Conservation (phyloP, 2,888 invertebrate species). For the Steromphala cineraria region DNA sequence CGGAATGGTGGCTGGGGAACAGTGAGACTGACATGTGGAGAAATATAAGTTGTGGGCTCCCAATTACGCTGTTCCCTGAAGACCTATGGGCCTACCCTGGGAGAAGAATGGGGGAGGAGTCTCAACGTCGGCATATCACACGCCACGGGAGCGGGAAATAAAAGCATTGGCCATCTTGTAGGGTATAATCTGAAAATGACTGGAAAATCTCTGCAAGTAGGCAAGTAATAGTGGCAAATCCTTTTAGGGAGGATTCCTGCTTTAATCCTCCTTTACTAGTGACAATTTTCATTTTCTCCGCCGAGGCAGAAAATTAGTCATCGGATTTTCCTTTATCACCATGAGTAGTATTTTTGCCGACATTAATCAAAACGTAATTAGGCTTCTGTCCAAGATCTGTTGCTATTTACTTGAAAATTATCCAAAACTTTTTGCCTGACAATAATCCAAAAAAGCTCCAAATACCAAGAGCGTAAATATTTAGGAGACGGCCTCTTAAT, state of each 20-base stretch:
- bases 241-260: slow-evolving; percentile 2
- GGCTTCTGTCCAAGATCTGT: not conserved
- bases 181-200: slow-evolving; percentile 18
- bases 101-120: not conserved
- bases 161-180: not conserved
- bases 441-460: not conserved
- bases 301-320: slow-evolving; percentile 20
- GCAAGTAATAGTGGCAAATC: slow-evolving; percentile 19
- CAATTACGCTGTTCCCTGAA: not conserved
- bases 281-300: slow-evolving; percentile 21
- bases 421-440: not conserved
- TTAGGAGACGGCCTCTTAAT: not conserved
- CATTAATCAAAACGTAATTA: slow-evolving; percentile 23
- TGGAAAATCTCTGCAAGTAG: slow-evolving; percentile 20
- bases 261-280: slow-evolving; percentile 12
- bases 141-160: slow-evolving; percentile 11
- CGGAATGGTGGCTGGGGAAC: not conserved
- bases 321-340: slow-evolving; percentile 21
- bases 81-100: not conserved
- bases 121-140: not conserved
- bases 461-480: slow-evolving; percentile 4
- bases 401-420: slow-evolving; percentile 6
- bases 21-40: not conserved
- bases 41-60: not conserved
- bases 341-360: slow-evolving; percentile 9